Conservation (phyloP, 2,888 invertebrate genomes). For the Coenonympha arcania region DNA sequence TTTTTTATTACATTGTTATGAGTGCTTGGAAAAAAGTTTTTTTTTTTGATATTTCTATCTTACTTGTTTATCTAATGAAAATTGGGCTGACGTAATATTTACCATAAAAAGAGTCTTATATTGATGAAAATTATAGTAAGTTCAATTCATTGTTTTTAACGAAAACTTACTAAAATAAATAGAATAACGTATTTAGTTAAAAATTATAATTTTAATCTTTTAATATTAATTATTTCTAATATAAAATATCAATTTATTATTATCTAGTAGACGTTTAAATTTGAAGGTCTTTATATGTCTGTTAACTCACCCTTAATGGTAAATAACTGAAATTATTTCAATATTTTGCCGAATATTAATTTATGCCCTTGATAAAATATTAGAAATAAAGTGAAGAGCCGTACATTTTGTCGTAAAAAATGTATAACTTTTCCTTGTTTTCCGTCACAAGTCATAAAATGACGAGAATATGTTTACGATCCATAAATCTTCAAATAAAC, state of each 20-base stretch:
- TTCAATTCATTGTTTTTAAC: too few species aligned
- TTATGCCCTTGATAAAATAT: constrained; percentile 31
- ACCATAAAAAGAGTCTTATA: too few species aligned
- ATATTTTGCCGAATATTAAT: constrained; percentile 27
- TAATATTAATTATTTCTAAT: too few species aligned
- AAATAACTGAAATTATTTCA: neutral
- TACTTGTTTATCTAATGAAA: neutral
- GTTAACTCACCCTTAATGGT: neutral
- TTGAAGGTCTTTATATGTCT: too few species aligned
- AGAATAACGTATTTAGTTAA: too few species aligned
- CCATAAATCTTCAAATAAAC: constrained; percentile 59
- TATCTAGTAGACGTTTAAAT: too few species aligned
- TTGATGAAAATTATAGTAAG: too few species aligned
- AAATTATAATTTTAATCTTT: too few species aligned
- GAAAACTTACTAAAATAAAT: too few species aligned
- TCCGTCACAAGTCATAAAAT: constrained; percentile 46
- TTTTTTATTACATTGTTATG: neutral
- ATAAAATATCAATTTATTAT: too few species aligned
- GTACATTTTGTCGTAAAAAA: constrained; percentile 32
- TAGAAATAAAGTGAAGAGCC: constrained; percentile 25
- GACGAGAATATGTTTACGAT: constrained; percentile 55
- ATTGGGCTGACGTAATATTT: too few species aligned
- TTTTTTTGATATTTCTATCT: neutral
- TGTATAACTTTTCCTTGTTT: constrained; percentile 40
- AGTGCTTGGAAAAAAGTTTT: neutral